These are phyloP conservation scores for Mythimna loreyi DNA, from an alignment of 2,888 invertebrate genomes.

Conservation along the genomic window DNA sequence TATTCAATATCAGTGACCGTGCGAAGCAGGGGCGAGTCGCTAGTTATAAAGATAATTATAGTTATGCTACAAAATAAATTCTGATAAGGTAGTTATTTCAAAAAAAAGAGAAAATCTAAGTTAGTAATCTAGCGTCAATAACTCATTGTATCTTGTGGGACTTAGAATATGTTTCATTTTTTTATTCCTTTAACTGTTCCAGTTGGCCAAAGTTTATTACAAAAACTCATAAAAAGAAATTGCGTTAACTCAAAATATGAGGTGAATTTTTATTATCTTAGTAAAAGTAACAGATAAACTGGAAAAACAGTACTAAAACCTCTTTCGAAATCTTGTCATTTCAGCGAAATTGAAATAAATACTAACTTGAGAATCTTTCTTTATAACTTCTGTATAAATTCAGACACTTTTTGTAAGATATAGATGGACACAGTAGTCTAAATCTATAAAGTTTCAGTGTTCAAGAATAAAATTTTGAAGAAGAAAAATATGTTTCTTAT, in stretches of 20 bases:
- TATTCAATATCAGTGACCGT: too few relatives aligned
- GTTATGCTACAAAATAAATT: background rate
- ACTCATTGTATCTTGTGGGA: background rate
- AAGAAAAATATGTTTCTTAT: background rate
- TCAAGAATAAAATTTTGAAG: background rate
- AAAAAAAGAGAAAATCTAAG: background rate
- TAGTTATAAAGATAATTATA: background rate
- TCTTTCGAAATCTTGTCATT: conserved; percentile 5
- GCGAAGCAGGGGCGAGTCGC: too few relatives aligned
- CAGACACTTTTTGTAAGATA: background rate
- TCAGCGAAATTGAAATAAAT: conserved; percentile 8
- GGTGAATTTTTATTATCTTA: conserved; percentile 35
- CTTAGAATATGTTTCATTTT: conserved; percentile 6
- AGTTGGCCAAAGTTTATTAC: background rate
- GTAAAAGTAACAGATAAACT: background rate
- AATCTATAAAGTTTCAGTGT: background rate
- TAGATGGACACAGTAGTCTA: background rate
- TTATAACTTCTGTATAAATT: conserved; percentile 35
- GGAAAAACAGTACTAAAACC: conserved; percentile 13
- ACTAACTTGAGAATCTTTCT: conserved; percentile 12
- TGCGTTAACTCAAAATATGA: conserved; percentile 3
- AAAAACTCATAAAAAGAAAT: conserved; percentile 19
- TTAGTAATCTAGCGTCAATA: conserved; percentile 13
- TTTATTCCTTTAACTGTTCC: background rate
- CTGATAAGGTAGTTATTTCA: background rate